Base-by-base conservation (phyloP, 2,797 vertebrate species). In the Eutrigla gurnardus region DNA sequence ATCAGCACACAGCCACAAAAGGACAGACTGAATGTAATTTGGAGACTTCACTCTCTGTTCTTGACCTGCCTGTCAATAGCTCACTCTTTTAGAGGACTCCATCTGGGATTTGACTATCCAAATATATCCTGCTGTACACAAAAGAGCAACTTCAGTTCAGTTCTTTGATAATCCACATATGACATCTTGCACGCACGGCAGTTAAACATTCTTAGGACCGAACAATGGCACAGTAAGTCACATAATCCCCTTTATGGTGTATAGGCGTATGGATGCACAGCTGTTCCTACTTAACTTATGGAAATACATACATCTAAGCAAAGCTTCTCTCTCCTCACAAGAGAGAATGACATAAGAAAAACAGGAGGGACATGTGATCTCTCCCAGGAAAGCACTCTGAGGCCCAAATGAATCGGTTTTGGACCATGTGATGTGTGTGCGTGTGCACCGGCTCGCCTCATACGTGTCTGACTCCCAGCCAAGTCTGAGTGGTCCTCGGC, bases 1-100 rank as follows among this genome's bases (percentile, higher is more conserved):
- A 86, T 87, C 78, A 58, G 69, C 80, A 86, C 64, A 83, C 65
- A 82, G 82, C 54, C 76, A 86, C 84, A 87, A 83, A 85, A 54
- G 63, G 57, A 69, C 59, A 65, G 69, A 67, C 64, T 18, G 15
- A 17, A 75, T 77, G 75, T 68, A 78, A 80, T 73, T 78, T 75
- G 3, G 37, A 78, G 72, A 67, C 54, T 52, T 15, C 13, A 33
- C 63, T 69, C 15, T 59, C 47, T 47, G 25, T 25, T 80, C 58
- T 69, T 73, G 67, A 85, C 76, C 75, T 52, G 68, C 42, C 53
- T 61, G 73, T 86, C 80, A 65, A 75, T 54, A 70, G 4, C 50
- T 75, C 46, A 36, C 13, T 70, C 63, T 65, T 25, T 63, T 64
- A 62, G 8, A 68, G 10, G 35, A 62, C 53, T 70, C 65, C 4